Conservation (phyloP, 2,797 vertebrate genomes). For the Sebastes matsubarae region DNA sequence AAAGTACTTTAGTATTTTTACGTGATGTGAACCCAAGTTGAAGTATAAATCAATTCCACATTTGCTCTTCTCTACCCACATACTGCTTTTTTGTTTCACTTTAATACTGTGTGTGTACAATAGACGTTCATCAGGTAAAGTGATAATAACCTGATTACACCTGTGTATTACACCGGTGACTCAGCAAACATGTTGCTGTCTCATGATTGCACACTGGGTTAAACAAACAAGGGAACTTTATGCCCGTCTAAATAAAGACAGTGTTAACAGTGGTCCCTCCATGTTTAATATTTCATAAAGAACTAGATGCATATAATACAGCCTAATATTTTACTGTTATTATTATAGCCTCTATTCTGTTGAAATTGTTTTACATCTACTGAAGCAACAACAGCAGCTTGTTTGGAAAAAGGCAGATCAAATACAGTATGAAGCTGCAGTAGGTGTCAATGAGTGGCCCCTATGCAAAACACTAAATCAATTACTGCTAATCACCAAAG, state of each 20-base stretch:
- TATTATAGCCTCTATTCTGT: background rate
- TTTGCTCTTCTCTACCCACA: background rate
- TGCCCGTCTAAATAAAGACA: background rate
- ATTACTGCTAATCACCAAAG: background rate
- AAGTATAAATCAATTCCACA: background rate
- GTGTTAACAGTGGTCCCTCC: background rate
- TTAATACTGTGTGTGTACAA: background rate
- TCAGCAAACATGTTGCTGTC: background rate
- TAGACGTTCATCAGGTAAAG: background rate
- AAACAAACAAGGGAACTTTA: background rate
- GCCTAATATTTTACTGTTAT: background rate
- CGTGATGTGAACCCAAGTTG: background rate
- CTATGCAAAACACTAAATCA: slow-evolving; percentile 4
- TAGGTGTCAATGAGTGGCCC: background rate
- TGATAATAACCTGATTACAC: background rate
- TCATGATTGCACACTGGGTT: background rate
- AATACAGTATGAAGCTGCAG: background rate
- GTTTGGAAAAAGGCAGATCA: background rate
- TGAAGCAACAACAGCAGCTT: background rate
- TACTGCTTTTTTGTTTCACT: background rate
- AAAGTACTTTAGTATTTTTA: background rate
- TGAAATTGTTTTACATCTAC: background rate
- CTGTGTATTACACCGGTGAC: slow-evolving; percentile 5
- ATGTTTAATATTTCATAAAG: background rate
- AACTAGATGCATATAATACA: background rate